phyloP scores from a whole-genome alignment of 2,113 vertebrate genomes.

The Sebastes fasciatus region DNA sequence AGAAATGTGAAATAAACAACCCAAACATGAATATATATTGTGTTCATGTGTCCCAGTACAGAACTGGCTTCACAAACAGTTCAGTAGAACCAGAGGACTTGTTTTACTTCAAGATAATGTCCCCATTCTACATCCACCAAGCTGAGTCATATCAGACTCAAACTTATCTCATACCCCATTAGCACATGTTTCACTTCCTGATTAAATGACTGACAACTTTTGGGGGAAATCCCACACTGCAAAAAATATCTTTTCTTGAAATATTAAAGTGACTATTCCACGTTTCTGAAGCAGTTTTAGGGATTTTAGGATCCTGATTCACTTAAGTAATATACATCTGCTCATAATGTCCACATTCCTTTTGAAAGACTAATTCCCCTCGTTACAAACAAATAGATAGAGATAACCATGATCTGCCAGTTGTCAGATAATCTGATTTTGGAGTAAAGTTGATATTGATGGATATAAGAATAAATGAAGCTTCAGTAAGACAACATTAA shows the following conservation, averaged over 20 bases:
- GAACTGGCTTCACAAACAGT: too few species aligned
- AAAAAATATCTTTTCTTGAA: neutral
- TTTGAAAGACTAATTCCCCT: neutral
- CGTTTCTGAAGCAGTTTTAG: too few species aligned
- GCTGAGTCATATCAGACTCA: constrained; percentile 9
- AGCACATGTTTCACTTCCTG: neutral
- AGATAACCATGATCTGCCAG: neutral
- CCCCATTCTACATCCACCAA: neutral
- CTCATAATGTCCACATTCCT: too few species aligned
- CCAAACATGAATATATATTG: too few species aligned
- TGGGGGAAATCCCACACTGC: neutral
- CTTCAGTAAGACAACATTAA: neutral
- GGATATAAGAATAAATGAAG: neutral
- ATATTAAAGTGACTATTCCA: too few species aligned
- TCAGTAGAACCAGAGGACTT: too few species aligned
- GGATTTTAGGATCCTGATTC: neutral
- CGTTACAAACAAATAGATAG: neutral
- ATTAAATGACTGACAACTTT: neutral
- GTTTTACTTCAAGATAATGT: neutral
- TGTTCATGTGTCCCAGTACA: too few species aligned
- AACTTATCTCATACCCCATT: neutral
- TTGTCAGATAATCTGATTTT: neutral
- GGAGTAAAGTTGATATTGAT: neutral
- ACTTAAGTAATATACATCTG: neutral
- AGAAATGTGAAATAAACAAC: too few species aligned